These are phyloP conservation scores for Pheosia tremula DNA, from an alignment of 2,888 invertebrate species.

Conservation along the genomic window DNA sequence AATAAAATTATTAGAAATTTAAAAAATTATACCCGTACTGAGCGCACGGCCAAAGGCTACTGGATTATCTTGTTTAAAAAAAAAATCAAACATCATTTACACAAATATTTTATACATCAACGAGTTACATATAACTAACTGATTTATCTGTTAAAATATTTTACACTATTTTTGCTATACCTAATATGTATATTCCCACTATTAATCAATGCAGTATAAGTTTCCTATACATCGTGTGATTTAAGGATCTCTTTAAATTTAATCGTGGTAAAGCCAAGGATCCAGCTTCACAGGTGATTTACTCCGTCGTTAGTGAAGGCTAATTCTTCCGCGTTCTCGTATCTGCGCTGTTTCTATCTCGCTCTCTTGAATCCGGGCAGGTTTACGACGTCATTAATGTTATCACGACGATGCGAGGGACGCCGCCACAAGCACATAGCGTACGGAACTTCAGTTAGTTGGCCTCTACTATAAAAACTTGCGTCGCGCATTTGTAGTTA, in stretches of 20 bases:
- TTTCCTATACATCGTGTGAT: conserved; percentile 54
- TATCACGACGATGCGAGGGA: conserved; percentile 60
- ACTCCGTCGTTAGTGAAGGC: conserved; percentile 72
- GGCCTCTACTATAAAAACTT: conserved; percentile 26
- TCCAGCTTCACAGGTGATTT: conserved; percentile 71
- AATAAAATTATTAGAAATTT: too few relatives aligned
- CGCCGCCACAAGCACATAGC: conserved; percentile 52
- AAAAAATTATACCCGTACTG: too few relatives aligned
- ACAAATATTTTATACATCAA: too few relatives aligned
- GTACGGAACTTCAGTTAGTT: conserved; percentile 44
- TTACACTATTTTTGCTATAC: neutral
- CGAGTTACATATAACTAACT: too few relatives aligned
- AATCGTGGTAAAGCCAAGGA: conserved; percentile 61
- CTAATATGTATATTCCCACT: conserved; percentile 12
- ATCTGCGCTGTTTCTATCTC: conserved; percentile 63
- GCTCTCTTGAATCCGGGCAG: conserved; percentile 56
- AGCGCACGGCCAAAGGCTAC: too few relatives aligned
- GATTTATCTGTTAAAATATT: too few relatives aligned
- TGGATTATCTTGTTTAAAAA: too few relatives aligned
- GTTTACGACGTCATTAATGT: conserved; percentile 80
- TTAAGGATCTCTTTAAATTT: conserved; percentile 63
- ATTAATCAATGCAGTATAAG: conserved; percentile 31
- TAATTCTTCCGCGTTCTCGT: conserved; percentile 81
- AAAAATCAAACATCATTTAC: too few relatives aligned
- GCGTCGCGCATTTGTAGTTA: neutral